A percentile compares a stretch with the other conserved stretches of the same genome.
phyloP scores from a whole-genome alignment of 2,113 vertebrate species.

The Talpa occidentalis region DNA sequence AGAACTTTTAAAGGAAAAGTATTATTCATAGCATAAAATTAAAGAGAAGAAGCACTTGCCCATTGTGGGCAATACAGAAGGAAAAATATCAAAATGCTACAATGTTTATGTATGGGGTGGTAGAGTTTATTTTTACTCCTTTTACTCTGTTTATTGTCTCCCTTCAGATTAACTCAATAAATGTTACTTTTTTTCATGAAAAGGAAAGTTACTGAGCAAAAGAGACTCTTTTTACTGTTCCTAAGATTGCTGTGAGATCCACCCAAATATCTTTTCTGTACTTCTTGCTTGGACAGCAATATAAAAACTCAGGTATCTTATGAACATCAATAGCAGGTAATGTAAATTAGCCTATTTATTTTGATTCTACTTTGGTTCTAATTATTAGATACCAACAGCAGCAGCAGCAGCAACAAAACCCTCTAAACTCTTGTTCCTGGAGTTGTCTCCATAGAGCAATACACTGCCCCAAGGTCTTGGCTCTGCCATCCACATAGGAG shows the following conservation, averaged over 20 bases:
- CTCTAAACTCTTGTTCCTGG: neutral
- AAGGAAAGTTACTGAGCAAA: neutral
- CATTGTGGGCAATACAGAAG: neutral
- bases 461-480: no score
- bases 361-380: neutral
- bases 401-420: no score
- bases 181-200: neutral
- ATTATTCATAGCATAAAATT: neutral
- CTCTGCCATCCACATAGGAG: neutral
- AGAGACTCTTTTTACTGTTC: neutral
- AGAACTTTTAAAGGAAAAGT: neutral
- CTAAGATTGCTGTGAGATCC: neutral
- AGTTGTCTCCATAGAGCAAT: neutral
- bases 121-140: neutral
- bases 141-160: neutral
- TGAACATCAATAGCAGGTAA: neutral
- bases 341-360: neutral
- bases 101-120: neutral
- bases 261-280: neutral
- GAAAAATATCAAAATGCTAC: neutral
- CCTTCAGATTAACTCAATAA: neutral
- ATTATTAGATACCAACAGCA: neutral
- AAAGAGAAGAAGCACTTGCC: neutral
- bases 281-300: neutral
- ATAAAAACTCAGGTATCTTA: neutral